Evolutionary conservation across 2,113 vertebrate species (phyloP).

Genomic region (Rhombomys opimus): DNA sequence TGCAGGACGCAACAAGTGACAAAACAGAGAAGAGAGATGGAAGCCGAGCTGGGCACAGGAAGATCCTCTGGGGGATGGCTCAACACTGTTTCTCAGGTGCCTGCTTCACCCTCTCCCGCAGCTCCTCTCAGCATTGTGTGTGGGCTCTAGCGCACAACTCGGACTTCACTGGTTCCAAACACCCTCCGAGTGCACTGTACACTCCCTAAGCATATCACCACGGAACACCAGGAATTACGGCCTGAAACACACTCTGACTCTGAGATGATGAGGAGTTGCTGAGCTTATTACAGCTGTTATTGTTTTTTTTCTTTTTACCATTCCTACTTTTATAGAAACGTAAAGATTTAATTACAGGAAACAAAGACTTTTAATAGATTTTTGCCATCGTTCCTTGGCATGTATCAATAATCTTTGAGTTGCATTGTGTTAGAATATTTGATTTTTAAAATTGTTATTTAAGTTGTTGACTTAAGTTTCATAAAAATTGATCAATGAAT

Average conservation of each 20-base stretch:
- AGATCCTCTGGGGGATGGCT: neutral
- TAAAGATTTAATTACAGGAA: neutral
- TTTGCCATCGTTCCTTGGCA: neutral
- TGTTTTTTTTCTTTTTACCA: neutral
- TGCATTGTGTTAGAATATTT: neutral
- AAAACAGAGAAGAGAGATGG: neutral
- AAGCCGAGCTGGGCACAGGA: neutral
- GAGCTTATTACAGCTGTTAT: no score
- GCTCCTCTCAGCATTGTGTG: neutral
- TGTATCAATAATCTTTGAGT: neutral
- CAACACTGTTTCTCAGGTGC: neutral
- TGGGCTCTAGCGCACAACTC: neutral
- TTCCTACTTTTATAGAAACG: neutral
- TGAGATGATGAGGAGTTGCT: neutral
- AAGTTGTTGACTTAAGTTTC: neutral
- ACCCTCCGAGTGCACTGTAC: neutral
- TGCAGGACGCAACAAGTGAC: neutral
- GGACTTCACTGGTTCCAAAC: neutral
- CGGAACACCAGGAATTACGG: no score
- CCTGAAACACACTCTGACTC: neutral
- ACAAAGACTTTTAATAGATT: neutral
- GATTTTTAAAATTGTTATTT: neutral
- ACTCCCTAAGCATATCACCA: neutral
- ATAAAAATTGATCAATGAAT: neutral
- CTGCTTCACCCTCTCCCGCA: neutral